Conservation (phyloP, 2,888 invertebrate genomes). For the Pandemis corylana region DNA sequence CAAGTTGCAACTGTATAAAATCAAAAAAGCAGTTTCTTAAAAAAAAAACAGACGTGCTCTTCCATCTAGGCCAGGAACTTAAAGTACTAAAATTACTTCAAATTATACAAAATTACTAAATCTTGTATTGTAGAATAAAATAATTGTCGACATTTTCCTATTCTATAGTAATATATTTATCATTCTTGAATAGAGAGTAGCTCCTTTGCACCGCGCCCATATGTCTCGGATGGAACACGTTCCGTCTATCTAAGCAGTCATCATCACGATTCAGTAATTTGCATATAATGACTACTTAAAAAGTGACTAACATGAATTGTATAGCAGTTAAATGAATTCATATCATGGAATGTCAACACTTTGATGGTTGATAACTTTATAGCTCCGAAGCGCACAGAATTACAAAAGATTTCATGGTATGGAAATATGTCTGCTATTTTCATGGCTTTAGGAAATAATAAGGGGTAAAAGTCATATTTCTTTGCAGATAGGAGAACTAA, state of each 20-base stretch:
- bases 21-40: too few relatives aligned
- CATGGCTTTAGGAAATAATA: background rate
- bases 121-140: background rate
- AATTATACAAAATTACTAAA: too few relatives aligned
- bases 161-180: background rate
- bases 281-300: conserved; percentile 79
- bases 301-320: conserved; percentile 70
- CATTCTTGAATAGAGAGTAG: conserved; percentile 12
- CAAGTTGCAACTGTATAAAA: too few relatives aligned
- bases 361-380: conserved; percentile 65
- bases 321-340: conserved; percentile 62
- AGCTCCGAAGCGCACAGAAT: conserved; percentile 31
- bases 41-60: too few relatives aligned
- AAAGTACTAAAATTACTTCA: too few relatives aligned
- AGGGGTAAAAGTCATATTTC: background rate
- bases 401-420: conserved; percentile 2
- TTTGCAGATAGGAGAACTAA: background rate
- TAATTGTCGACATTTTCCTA: background rate
- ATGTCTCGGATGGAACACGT: conserved; percentile 55
- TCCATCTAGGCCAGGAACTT: too few relatives aligned
- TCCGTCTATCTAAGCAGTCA: conserved; percentile 64
- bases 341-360: conserved; percentile 70
- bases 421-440: conserved; percentile 7
- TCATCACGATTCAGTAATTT: conserved; percentile 72
- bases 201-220: conserved; percentile 10